These are phyloP conservation scores for Aporrectodea caliginosa DNA, from an alignment of 1,140 invertebrate species.

Conservation along the genomic window DNA sequence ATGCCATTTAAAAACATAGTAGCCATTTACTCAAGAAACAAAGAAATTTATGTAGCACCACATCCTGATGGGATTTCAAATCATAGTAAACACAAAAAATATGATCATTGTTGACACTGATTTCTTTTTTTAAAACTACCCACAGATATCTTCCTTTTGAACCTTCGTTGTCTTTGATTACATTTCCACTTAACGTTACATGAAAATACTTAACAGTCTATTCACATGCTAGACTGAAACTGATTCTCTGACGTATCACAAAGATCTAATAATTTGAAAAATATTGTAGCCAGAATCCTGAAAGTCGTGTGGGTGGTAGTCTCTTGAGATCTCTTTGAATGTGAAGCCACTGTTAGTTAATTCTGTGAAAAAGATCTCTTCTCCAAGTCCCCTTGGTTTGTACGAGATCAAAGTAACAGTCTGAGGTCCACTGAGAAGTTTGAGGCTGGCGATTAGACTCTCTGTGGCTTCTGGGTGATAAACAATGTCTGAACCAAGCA, in stretches of 20 bases:
- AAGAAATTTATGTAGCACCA: too few species aligned
- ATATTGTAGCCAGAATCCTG: slow-evolving; percentile 20
- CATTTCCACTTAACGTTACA: too few species aligned
- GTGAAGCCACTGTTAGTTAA: background rate
- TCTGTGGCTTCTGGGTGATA: slow-evolving; percentile 6
- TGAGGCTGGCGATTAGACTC: background rate
- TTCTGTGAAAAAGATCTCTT: slow-evolving; percentile 12
- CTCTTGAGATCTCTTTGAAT: background rate
- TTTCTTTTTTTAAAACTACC: too few species aligned
- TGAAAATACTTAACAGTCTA: too few species aligned
- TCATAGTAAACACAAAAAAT: too few species aligned
- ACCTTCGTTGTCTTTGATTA: too few species aligned
- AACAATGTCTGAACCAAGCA: slow-evolving; percentile 25
- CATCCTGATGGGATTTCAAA: too few species aligned
- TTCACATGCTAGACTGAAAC: background rate
- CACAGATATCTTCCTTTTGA: too few species aligned
- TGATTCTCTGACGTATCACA: background rate
- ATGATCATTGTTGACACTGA: too few species aligned
- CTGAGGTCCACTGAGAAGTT: slow-evolving; percentile 1
- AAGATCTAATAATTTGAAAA: slow-evolving; percentile 13
- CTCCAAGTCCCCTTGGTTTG: slow-evolving; percentile 20
- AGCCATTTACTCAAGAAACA: too few species aligned
- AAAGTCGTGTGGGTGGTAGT: slow-evolving; percentile 16
- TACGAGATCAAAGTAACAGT: slow-evolving; percentile 16
- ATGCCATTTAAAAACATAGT: too few species aligned